Base-by-base conservation (phyloP, 2,113 vertebrate genomes). In the Lutjanus erythropterus region DNA sequence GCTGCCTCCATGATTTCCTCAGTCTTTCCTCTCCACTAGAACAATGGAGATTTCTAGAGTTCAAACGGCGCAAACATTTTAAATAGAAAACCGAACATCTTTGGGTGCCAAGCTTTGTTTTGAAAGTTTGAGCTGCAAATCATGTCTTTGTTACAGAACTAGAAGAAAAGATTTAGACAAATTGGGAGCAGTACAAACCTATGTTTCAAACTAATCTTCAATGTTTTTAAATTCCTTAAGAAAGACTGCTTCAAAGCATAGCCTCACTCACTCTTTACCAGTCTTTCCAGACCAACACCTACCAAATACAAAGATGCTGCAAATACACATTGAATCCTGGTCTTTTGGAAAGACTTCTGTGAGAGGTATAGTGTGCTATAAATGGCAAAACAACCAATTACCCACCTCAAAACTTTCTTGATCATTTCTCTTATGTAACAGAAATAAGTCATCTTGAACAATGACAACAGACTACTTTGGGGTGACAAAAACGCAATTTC, bases 11-110 rank as follows among this genome's bases (percentile, higher is more conserved):
- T 81, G 64, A 78, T 81, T 87, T 86, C 83, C 84, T 78, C 52
- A 2, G 29, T 46, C 72, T 78, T 88, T 90, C 87, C 84, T 86
- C 68, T 81, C 41, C 33, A 42, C 49, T 16, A 46, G 66, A 86
- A 91, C 90, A 88, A 89, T 90, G 60, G 85, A 21, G 50, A 84
- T 92, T 79, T 93, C 78, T 71, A 71, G 78, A 83, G 86, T 83
- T 88, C 84, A 71, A 68, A 23, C 8, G n/a, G 23, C n/a, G 46
- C 6, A 55, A 37, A 73, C 39, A 56, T 23, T 8, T 78, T 50
- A 50, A 80, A 74, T n/a, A 27, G 37, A 78, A 68, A 74, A 67
- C n/a, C 42, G 23, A 25, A 39, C 9, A 44, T 42, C 25, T 65
- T 56, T 2, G 1, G 15, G 33, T 64, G 14, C 19, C 16, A n/a